A percentile compares a stretch with the other conserved stretches of the same genome.
These are phyloP conservation scores for Episyrphus balteatus DNA, from an alignment of 1,140 invertebrate genomes.

Conservation along the genomic window DNA sequence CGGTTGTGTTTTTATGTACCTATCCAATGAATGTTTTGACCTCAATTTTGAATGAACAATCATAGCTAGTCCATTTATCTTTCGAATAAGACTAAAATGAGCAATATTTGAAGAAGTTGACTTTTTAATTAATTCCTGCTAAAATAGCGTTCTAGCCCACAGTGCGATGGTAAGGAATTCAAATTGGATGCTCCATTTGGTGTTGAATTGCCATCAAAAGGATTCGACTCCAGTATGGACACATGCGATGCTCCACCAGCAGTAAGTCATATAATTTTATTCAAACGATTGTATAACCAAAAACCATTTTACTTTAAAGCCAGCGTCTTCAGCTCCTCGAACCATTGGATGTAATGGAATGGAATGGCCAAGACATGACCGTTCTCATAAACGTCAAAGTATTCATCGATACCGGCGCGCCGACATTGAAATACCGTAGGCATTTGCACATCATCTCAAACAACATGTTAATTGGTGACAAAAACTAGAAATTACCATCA, in stretches of 20 bases:
- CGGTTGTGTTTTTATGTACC: too few relatives aligned
- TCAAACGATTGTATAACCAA: too few relatives aligned
- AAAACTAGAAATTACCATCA: too few relatives aligned
- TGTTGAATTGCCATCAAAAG: conserved; percentile 83
- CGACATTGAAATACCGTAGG: conserved; percentile 98
- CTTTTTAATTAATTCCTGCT: too few relatives aligned
- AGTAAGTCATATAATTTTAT: conserved; percentile 29
- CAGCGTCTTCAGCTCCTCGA: conserved; percentile 87
- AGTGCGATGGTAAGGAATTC: conserved; percentile 89
- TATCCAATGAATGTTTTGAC: too few relatives aligned
- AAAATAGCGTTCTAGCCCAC: too few relatives aligned
- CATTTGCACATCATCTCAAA: conserved; percentile 99
- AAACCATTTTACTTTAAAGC: too few relatives aligned
- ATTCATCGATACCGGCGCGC: conserved; percentile 96
- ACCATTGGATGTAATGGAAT: conserved; percentile 90
- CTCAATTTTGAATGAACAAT: too few relatives aligned
- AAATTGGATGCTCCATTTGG: conserved; percentile 81
- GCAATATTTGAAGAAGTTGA: too few relatives aligned
- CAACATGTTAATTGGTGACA: conserved; percentile 97
- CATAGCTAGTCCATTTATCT: too few relatives aligned
- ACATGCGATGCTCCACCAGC: conserved; percentile 86
- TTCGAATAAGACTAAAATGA: too few relatives aligned
- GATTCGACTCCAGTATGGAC: conserved; percentile 95
- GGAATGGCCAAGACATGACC: conserved; percentile 84
- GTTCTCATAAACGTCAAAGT: conserved; percentile 97